phyloP scores from a whole-genome alignment of 2,113 vertebrate species.

The Macaca mulatta region DNA sequence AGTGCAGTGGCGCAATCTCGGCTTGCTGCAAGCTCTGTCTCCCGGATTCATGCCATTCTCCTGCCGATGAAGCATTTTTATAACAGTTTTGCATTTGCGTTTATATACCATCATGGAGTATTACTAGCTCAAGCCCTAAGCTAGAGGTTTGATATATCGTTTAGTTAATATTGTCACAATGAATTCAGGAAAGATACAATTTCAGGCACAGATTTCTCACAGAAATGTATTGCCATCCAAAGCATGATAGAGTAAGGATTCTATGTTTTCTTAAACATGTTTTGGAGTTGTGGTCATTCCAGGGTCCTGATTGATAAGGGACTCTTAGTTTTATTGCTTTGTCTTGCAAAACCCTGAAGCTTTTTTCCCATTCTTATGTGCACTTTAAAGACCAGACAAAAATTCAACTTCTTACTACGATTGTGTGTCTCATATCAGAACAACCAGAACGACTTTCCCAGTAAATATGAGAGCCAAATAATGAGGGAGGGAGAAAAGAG shows the following conservation, averaged over 20 bases:
- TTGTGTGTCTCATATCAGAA: background rate
- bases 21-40: too few species aligned
- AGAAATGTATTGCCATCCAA: background rate
- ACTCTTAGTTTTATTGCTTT: background rate
- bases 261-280: background rate
- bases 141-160: background rate
- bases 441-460: background rate
- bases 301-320: background rate
- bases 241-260: background rate
- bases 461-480: background rate
- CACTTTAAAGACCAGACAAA: background rate
- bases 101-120: background rate
- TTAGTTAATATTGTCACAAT: background rate
- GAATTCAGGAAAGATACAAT: background rate
- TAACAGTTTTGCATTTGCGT: background rate
- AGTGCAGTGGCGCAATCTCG: too few species aligned
- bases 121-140: background rate
- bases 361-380: background rate
- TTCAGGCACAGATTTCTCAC: background rate
- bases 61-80: background rate
- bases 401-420: background rate
- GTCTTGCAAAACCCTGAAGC: background rate
- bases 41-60: too few species aligned
- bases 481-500: background rate
- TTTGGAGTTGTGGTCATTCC: background rate